Evolutionary conservation across 2,888 invertebrate genomes (phyloP), one percentile per base, ranked within the genome.

Genomic region (Schizaphis graminum): DNA sequence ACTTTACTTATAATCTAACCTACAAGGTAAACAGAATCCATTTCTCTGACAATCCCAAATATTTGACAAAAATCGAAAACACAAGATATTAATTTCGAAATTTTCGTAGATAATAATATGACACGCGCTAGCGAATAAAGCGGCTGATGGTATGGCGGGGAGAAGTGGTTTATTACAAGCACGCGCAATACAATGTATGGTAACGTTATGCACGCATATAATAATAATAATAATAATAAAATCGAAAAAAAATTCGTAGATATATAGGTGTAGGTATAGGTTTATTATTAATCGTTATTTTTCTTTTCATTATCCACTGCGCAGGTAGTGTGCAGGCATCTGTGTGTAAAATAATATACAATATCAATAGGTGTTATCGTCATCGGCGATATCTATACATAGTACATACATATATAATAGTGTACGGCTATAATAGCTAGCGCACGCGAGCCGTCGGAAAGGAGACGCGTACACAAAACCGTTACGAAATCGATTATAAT

Each of bases 401-500:
- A n/a, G n/a, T n/a, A n/a, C n/a, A n/a, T n/a, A n/a, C n/a, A 28
- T 67, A 67, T 24, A 85, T 44, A 26, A 44, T 85, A 28, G 44
- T 85, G 44, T 44, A 44, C 26, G 77, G 77, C 77, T 35, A 44
- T 28, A n/a, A n/a, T n/a, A 44, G 88, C 41, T 24, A 24, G 88
- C 88, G 88, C 53, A 28, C 88, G 88, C 87, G 49, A n/a, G 21
- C 87, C 35, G 53, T 41, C 88, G n/a, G 88, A 26, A 35, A 56
- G 53, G 53, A 41, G 41, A 77, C 67, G 67, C 90, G 49, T 77
- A 53, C 56, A n/a, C 28, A 88, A 88, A 92, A 88, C 92, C 92
- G 92, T 92, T 92, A 53, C 92, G 88, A 67, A 92, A 92, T 92
- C 92, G 92, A 92, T 92, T 92, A 88, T 49, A 91, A 77, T 67